Evolutionary conservation across 2,113 vertebrate species (phyloP), one percentile per base, ranked within the genome.

Genomic region (Perognathus longimembris): DNA sequence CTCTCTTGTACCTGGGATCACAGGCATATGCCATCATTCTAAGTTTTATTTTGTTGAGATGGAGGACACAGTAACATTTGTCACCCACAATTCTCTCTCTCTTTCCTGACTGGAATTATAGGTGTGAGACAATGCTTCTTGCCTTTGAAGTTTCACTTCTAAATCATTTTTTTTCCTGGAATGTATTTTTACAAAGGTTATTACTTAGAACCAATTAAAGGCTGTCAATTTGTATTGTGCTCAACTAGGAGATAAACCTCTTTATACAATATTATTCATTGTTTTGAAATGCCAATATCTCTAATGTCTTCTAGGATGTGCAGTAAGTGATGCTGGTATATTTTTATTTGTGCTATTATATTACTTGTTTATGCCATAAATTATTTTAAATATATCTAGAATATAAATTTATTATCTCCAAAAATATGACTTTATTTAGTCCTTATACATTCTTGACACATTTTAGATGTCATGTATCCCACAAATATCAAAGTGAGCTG

Each of bases 231-330:
- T 15, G 6, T 74, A 59, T 70, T 88, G 4, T 84, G 77, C 59
- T 45, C 45, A 45, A 45, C 9, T 45, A 45, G 45, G 12, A 45
- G 10, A 45, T 45, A 45, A 45, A 45, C 45, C 12, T 45, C 11
- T 3, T 54, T 54, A 54, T 54, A 54, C 50, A 12, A 54, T 54
- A 15, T 54, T 64, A 50, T 30, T 85, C 36, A 74, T 54, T 26
- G 70, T 73, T 90, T 85, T 7, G 82, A 78, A 95, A 85, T 75
- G 77, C 26, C 70, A 1, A 12, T 63, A n/a, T 69, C 17, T 77
- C 14, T 71, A 18, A 69, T 42, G 2, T 78, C 18, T 88, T 74
- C 6, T 6, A 90, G 18, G 18, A 61, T 83, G 5, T 21, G 71
- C 3, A 40, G 67, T 73, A 76, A 36, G 1, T 63, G 64, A 80